Percentiles rank a stretch among this genome's conserved stretches.
Evolutionary conservation across 2,797 vertebrate species (phyloP).

Genomic region (Echeneis naucrates): DNA sequence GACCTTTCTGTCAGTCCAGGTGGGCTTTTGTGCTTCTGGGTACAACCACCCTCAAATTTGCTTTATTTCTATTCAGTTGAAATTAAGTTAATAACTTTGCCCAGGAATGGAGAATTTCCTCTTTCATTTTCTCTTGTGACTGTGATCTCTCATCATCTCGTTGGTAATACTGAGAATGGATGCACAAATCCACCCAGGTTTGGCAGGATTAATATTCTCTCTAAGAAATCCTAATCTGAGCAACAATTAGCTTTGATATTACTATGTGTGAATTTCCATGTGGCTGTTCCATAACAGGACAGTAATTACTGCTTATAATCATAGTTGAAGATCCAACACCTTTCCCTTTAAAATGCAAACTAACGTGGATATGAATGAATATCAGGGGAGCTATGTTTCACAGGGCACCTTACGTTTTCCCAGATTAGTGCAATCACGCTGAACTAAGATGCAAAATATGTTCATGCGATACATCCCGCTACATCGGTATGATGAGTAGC

Average conservation of each 20-base stretch:
- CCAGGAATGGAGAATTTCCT: conserved; percentile 13
- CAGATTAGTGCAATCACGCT: conserved; percentile 15
- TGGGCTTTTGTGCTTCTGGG: conserved; percentile 2
- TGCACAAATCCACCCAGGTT: conserved; percentile 53
- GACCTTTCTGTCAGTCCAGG: conserved; percentile 10
- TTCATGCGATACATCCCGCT: neutral
- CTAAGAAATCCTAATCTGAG: conserved; percentile 29
- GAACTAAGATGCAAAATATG: neutral
- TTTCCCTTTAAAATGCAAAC: conserved; percentile 59
- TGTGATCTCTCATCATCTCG: conserved; percentile 25
- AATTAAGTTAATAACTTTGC: conserved; percentile 42
- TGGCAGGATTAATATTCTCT: conserved; percentile 35
- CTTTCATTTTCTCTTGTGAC: conserved; percentile 4
- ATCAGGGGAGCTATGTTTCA: conserved; percentile 16
- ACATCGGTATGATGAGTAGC: neutral
- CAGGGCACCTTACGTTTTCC: conserved; percentile 15
- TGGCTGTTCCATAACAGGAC: conserved; percentile 31
- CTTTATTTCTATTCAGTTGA: conserved; percentile 16
- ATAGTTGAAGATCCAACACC: conserved; percentile 32
- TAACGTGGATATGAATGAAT: conserved; percentile 5
- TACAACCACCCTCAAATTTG: too few species aligned
- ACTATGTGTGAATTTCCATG: conserved; percentile 18
- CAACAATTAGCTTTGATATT: conserved; percentile 42
- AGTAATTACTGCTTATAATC: conserved; percentile 42
- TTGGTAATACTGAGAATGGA: conserved; percentile 26